Conservation (phyloP, 2,113 vertebrate genomes). For the Thermophis baileyi region DNA sequence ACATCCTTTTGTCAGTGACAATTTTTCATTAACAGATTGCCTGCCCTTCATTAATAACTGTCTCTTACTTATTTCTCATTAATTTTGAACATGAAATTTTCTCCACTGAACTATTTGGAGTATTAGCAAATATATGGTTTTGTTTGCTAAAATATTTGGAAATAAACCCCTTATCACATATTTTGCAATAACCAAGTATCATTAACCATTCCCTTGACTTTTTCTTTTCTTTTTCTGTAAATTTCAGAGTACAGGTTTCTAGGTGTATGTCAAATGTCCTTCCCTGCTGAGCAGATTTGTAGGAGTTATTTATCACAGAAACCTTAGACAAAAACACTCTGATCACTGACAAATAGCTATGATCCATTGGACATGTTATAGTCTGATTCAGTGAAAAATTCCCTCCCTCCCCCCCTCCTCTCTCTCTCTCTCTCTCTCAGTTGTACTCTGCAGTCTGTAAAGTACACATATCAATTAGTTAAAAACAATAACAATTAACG, state of each 20-base stretch:
- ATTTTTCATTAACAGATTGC: background rate
- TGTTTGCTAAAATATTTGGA: conserved; percentile 5
- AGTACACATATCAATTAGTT: conserved; percentile 44
- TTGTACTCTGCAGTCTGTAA: conserved; percentile 42
- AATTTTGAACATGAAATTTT: background rate
- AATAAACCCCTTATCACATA: conserved; percentile 2
- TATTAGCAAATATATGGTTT: background rate
- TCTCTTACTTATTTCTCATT: background rate
- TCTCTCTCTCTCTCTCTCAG: background rate
- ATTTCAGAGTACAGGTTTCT: conserved; percentile 40
- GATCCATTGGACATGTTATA: conserved; percentile 26
- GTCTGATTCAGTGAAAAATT: conserved; percentile 55
- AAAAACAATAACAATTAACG: conserved; percentile 30
- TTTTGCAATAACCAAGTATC: background rate
- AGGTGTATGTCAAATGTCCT: conserved; percentile 51
- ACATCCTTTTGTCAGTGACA: background rate
- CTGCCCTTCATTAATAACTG: background rate
- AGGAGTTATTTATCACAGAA: conserved; percentile 53
- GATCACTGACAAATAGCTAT: conserved; percentile 22
- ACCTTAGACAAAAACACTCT: conserved; percentile 43
- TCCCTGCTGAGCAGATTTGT: conserved; percentile 21
- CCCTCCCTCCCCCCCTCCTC: background rate
- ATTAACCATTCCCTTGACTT: background rate
- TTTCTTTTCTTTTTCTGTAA: conserved; percentile 33
- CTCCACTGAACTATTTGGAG: background rate